Conservation (phyloP, 2,888 invertebrate species). For the Eilema depressum region DNA sequence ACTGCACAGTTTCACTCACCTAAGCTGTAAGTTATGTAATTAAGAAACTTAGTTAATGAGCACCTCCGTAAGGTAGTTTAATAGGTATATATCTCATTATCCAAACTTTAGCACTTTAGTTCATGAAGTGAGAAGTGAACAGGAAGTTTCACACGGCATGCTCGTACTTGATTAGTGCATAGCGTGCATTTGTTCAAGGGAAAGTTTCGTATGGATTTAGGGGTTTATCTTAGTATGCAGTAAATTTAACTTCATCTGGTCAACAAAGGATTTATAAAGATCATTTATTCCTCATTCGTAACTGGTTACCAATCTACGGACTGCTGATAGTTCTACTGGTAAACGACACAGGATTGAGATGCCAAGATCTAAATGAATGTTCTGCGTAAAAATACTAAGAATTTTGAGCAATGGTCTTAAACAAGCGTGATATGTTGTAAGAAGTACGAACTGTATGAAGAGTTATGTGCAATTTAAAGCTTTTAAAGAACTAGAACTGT, state of each 20-base stretch:
- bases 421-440: too few relatives aligned
- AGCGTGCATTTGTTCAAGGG: neutral
- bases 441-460: too few relatives aligned
- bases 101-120: conserved; percentile 24
- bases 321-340: too few relatives aligned
- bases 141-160: conserved; percentile 16
- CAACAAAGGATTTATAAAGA: too few relatives aligned
- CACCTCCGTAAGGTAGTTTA: conserved; percentile 28
- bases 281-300: too few relatives aligned
- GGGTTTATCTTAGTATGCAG: neutral
- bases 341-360: too few relatives aligned
- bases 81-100: conserved; percentile 24
- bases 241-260: neutral
- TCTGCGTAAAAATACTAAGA: too few relatives aligned
- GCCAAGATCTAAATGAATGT: too few relatives aligned
- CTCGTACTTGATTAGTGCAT: conserved; percentile 16
- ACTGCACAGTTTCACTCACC: neutral
- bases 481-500: too few relatives aligned
- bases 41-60: conserved; percentile 27
- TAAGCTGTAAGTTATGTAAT: conserved; percentile 16
- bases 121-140: conserved; percentile 18
- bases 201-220: neutral
- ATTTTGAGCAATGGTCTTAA: too few relatives aligned
- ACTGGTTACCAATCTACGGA: too few relatives aligned
- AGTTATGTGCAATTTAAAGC: too few relatives aligned